Base-by-base conservation (phyloP, 2,888 invertebrate genomes). In the Cybosia mesomella region DNA sequence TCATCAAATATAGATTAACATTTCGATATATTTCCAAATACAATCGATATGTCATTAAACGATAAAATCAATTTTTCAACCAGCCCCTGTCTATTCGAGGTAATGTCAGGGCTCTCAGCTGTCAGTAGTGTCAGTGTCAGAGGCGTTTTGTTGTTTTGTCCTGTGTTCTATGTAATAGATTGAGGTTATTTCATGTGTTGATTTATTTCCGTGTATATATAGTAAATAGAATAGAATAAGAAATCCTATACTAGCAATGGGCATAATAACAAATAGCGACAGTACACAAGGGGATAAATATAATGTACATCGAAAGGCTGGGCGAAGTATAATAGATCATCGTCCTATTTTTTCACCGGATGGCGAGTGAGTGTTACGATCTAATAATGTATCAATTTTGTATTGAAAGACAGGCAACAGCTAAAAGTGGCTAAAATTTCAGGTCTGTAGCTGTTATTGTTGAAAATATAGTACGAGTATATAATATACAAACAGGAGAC, bases 281-380 rank as follows among this genome's bases (percentile, higher is more conserved):
- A 77, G 70, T 72, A 68, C 64, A 13, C 76, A 84, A 65, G 76
- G 28, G 9, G 68, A 73, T 8, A 91, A 90, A 66, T 95, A 93
- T 73, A 85, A 81, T 55, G 89, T 94, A 78, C 86, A 82, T 65
- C 89, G 94, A 84, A 95, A 94, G 87, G 95, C 94, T 60, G 95
- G 95, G 9, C 90, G 91, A 79, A 95, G 91, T 89, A 91, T 95
- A 63, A 93, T 95, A 71, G 94, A 95, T 82, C 89, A 85, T 43
- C 84, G 86, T 21, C 95, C 95, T 58, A 80, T 92, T 73, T 95
- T 95, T 86, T 93, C 95, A 36, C 93, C 95, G 18, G 94, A 95
- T 82, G 94, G 93, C 87, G 91, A 93, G 95, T 95, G 87, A 83
- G 94, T 91, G 73, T n/a, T 61, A 32, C 10, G 0, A 2, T 39